phyloP scores from a whole-genome alignment of 1,140 invertebrate genomes.

The Himalopsyche phryganea region DNA sequence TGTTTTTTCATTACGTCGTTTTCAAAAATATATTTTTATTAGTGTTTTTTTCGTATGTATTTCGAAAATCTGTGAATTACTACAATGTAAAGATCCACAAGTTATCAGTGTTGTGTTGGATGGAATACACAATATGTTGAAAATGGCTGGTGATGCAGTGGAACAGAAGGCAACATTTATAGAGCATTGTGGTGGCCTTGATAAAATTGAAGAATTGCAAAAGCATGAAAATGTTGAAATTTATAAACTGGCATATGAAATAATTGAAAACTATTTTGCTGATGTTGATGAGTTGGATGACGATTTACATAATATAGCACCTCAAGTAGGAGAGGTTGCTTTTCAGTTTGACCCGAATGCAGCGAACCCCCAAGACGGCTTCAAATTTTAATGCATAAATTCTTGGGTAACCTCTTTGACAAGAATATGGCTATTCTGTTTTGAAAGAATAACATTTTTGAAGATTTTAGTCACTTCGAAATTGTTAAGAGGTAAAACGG shows the following conservation, averaged over 20 bases:
- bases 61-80: too few species aligned
- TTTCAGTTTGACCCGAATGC: conserved; percentile 85
- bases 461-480: too few species aligned
- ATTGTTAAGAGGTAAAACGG: too few species aligned
- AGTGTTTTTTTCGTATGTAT: too few species aligned
- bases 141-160: conserved; percentile 72
- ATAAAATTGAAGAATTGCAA: conserved; percentile 94
- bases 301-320: conserved; percentile 73
- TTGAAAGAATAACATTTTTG: conserved; percentile 19
- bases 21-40: too few species aligned
- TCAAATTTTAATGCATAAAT: conserved; percentile 67
- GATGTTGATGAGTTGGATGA: conserved; percentile 87
- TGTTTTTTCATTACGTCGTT: too few species aligned
- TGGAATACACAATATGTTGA: conserved; percentile 88
- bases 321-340: conserved; percentile 66
- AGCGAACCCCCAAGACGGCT: conserved; percentile 72
- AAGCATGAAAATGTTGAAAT: conserved; percentile 97
- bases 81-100: too few species aligned
- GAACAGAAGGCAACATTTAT: conserved; percentile 82
- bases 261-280: conserved; percentile 97
- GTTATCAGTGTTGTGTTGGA: conserved; percentile 72
- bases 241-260: conserved; percentile 97
- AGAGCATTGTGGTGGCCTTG: conserved; percentile 88
- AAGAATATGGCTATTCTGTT: conserved; percentile 18
- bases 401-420: conserved; percentile 4